Percentiles rank a stretch among this genome's conserved stretches.
Evolutionary conservation across 1,140 invertebrate species (phyloP).

Genomic region (Trichonephila clavata): DNA sequence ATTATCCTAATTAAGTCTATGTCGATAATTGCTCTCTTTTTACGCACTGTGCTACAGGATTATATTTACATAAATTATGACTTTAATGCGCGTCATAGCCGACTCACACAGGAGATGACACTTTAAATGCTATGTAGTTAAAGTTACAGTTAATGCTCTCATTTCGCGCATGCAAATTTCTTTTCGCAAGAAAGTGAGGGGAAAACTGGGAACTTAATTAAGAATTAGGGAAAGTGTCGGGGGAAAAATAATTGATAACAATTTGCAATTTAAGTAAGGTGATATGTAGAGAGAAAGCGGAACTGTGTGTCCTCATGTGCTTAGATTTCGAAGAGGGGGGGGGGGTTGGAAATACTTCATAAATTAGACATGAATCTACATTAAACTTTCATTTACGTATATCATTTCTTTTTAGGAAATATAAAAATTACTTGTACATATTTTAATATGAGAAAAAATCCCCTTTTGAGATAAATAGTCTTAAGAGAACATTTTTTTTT

Average conservation of each 20-base stretch:
- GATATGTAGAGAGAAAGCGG: neutral
- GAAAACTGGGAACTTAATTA: neutral
- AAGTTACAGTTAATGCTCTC: neutral
- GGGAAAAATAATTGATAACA: neutral
- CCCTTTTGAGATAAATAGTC: too few species aligned
- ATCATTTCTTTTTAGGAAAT: too few species aligned
- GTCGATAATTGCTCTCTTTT: neutral
- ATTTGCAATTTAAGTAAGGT: neutral
- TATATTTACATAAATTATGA: neutral
- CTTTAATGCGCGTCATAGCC: neutral
- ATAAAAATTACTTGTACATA: too few species aligned
- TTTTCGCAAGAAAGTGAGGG: neutral
- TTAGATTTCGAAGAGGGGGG: neutral
- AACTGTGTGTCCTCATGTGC: neutral
- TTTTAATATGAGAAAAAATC: too few species aligned
- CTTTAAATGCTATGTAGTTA: neutral
- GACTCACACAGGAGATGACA: neutral
- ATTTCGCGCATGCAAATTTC: neutral
- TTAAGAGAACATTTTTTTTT: too few species aligned
- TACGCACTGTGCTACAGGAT: neutral
- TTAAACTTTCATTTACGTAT: too few species aligned
- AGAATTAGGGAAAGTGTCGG: neutral
- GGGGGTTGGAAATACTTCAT: neutral
- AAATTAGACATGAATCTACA: neutral
- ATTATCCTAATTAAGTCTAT: neutral